Conservation (phyloP, 1,140 invertebrate species). For the Gryon sp. region DNA sequence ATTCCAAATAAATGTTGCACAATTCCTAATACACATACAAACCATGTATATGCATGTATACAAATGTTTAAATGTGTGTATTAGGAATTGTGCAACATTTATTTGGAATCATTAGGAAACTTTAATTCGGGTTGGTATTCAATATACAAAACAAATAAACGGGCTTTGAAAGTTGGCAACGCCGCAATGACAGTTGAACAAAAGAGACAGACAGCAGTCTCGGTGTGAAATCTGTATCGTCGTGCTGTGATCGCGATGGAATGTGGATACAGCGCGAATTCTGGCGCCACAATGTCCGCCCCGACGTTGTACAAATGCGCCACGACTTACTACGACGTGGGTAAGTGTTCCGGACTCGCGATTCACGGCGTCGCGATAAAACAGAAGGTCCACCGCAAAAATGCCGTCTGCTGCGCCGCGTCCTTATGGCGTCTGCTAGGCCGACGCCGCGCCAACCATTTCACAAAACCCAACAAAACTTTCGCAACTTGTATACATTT, state of each 20-base stretch:
- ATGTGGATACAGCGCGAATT: constrained; percentile 42
- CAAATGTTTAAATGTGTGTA: too few species aligned
- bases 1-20: too few species aligned
- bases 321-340: constrained; percentile 47
- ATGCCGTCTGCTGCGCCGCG: constrained; percentile 78
- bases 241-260: constrained; percentile 50
- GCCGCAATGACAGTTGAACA: constrained; percentile 53
- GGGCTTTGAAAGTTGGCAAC: constrained; percentile 39
- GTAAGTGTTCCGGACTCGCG: constrained; percentile 13
- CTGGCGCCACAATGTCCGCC: constrained; percentile 22
- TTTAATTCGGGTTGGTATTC: too few species aligned
- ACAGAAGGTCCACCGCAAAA: constrained; percentile 68
- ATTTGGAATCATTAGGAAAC: too few species aligned
- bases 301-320: constrained; percentile 27
- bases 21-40: too few species aligned
- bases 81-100: too few species aligned
- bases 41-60: too few species aligned
- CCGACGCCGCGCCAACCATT: constrained; percentile 69
- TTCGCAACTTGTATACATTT: too few species aligned
- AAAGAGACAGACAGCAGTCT: constrained; percentile 45
- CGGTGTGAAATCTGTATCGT: constrained; percentile 47
- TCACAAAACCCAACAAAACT: too few species aligned
- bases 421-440: constrained; percentile 78
- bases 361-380: constrained; percentile 22
- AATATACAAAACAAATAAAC: too few species aligned